Conservation (phyloP, 2,797 vertebrate genomes). For the Lepilemur ruficaudatus region DNA sequence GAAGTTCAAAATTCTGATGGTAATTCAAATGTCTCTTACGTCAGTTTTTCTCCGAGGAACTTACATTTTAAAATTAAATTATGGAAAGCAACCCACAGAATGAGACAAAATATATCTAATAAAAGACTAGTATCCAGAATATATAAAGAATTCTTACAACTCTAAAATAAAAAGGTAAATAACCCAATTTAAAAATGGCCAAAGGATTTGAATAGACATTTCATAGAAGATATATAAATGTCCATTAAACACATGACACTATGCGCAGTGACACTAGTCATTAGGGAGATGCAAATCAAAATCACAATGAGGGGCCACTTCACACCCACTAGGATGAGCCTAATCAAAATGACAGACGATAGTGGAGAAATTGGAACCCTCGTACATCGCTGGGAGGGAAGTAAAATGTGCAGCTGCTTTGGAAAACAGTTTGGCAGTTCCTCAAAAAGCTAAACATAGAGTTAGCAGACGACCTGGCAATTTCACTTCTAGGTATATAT, state of each 20-base stretch:
- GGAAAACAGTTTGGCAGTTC: neutral
- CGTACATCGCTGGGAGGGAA: neutral
- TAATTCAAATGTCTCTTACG: neutral
- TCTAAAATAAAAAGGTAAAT: slow-evolving; percentile 10
- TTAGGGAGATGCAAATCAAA: neutral
- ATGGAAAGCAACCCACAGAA: neutral
- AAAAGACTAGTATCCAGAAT: neutral
- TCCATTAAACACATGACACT: neutral
- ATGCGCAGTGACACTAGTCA: neutral
- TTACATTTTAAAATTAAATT: neutral
- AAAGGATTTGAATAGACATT: neutral
- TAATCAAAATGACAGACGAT: neutral
- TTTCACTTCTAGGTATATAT: neutral
- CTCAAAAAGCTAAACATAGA: neutral
- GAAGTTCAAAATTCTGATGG: neutral
- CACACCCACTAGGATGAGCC: neutral
- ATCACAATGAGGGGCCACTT: neutral
- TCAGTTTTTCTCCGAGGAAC: neutral
- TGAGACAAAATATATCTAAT: neutral
- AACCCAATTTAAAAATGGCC: neutral
- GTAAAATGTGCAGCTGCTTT: neutral
- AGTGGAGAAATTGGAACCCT: neutral
- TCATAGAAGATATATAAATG: neutral
- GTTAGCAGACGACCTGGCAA: neutral
- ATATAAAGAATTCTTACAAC: neutral